These are phyloP conservation scores for Piaya cayana DNA, from an alignment of 2,113 vertebrate genomes.

Conservation along the genomic window DNA sequence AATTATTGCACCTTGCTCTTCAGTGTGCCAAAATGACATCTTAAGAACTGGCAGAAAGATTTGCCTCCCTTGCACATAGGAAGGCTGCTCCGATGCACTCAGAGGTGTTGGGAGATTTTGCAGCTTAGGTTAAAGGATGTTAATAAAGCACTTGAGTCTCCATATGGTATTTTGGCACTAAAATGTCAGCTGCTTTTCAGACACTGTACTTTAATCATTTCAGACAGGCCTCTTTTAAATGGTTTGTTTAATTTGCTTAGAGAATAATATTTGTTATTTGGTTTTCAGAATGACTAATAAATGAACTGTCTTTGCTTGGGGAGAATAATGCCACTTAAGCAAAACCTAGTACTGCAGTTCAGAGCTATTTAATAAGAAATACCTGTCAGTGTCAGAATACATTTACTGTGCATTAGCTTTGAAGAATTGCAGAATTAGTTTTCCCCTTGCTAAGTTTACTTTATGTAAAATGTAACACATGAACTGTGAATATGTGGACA, in stretches of 20 bases:
- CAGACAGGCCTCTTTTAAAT: constrained; percentile 70
- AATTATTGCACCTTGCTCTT: constrained; percentile 16
- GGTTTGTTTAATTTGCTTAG: constrained; percentile 76
- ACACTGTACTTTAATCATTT: constrained; percentile 68
- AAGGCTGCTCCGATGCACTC: constrained; percentile 5
- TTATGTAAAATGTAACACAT: constrained; percentile 81
- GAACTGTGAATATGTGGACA: constrained; percentile 78
- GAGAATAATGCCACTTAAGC: constrained; percentile 84
- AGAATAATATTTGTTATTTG: constrained; percentile 78
- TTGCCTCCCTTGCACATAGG: neutral
- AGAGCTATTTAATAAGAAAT: constrained; percentile 82
- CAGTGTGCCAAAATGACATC: constrained; percentile 35
- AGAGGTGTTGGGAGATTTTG: constrained; percentile 32
- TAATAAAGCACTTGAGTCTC: constrained; percentile 55
- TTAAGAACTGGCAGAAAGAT: constrained; percentile 20
- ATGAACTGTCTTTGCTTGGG: constrained; percentile 77
- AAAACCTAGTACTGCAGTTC: constrained; percentile 73
- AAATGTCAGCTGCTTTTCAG: constrained; percentile 63
- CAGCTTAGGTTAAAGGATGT: constrained; percentile 24
- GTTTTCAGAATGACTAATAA: constrained; percentile 81
- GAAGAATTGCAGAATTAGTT: constrained; percentile 80
- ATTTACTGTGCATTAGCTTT: constrained; percentile 79
- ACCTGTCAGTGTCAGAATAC: constrained; percentile 82
- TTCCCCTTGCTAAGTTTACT: constrained; percentile 80
- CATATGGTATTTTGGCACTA: constrained; percentile 68